Evolutionary conservation across 2,888 invertebrate genomes (phyloP).

Genomic region (Troilus luridus): DNA sequence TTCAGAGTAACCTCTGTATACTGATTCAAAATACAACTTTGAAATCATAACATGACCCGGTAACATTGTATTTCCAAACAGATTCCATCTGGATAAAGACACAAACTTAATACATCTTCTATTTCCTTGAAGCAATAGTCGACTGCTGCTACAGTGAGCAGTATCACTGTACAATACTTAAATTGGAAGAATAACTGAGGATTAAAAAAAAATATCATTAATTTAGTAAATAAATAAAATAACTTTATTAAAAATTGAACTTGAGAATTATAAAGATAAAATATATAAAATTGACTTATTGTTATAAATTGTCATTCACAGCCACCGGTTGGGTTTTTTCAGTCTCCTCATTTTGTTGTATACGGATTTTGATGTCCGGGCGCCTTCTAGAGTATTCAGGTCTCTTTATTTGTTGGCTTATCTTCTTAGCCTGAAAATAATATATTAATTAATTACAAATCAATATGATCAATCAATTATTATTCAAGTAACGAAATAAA

Average conservation of each 20-base stretch:
- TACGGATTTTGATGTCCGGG: neutral
- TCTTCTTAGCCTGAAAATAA: conserved; percentile 32
- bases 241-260: conserved; percentile 28
- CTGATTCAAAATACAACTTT: no score
- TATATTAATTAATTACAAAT: neutral
- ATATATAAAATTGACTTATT: conserved; percentile 31
- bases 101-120: no score
- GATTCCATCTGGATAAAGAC: no score
- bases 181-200: neutral
- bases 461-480: neutral
- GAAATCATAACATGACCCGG: no score
- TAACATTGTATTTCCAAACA: no score
- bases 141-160: no score
- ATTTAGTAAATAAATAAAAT: conserved; percentile 19
- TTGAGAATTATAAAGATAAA: neutral
- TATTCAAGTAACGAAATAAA: neutral
- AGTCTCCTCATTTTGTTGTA: neutral
- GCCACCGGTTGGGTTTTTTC: neutral
- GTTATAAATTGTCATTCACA: conserved; percentile 39
- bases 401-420: conserved; percentile 32
- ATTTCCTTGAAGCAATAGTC: no score
- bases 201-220: neutral
- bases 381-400: neutral
- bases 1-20: no score
- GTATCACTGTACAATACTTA: no score